Conservation (phyloP, 2,888 invertebrate genomes). For the Trypoxylon attenuatum region DNA sequence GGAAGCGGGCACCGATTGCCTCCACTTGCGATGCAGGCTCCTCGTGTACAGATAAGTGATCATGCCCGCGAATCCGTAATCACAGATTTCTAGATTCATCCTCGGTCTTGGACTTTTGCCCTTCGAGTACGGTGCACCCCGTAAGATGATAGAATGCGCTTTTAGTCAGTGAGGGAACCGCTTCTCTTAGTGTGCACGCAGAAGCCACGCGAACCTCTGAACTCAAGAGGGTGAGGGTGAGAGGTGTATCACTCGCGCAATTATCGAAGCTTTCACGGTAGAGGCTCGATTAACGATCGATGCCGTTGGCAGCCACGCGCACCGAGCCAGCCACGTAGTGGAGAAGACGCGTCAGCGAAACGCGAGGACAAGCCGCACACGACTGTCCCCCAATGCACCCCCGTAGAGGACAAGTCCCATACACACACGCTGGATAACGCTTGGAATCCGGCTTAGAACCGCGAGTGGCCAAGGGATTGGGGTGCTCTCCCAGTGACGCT, state of each 20-base stretch:
- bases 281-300: slow-evolving; percentile 25
- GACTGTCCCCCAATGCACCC: not conserved
- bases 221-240: no score
- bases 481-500: no score
- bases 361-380: no score
- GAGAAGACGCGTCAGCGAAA: not conserved
- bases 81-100: no score
- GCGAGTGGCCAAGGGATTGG: not conserved
- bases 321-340: not conserved
- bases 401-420: no score
- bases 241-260: slow-evolving; percentile 21
- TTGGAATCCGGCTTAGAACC: not conserved
- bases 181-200: no score
- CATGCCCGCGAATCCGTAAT: slow-evolving; percentile 55
- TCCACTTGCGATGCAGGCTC: slow-evolving; percentile 52
- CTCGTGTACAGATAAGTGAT: slow-evolving; percentile 58
- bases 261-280: slow-evolving; percentile 30
- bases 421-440: not conserved
- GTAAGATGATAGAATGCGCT: no score
- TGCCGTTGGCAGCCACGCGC: slow-evolving; percentile 1
- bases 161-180: no score
- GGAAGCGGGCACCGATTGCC: slow-evolving; percentile 22
- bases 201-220: no score
- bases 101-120: no score
- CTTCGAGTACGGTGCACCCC: no score